phyloP scores from a whole-genome alignment of 2,113 vertebrate species.

The Smithornis capensis region DNA sequence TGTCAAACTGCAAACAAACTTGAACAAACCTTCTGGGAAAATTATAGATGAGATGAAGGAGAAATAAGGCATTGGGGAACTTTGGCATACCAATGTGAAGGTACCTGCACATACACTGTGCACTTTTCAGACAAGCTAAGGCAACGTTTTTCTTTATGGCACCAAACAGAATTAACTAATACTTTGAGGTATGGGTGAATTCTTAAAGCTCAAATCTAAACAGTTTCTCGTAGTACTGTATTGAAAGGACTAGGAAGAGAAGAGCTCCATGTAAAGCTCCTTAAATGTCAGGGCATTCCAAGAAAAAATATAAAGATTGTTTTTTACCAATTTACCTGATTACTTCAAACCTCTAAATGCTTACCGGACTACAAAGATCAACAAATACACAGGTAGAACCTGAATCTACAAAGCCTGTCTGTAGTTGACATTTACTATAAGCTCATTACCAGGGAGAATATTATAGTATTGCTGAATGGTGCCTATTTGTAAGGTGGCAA shows the following conservation, averaged over 20 bases:
- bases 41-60: background rate
- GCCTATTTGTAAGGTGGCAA: background rate
- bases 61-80: background rate
- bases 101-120: background rate
- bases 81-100: background rate
- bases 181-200: background rate
- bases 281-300: background rate
- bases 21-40: background rate
- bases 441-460: background rate
- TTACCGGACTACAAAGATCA: background rate
- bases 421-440: background rate
- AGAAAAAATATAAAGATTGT: background rate
- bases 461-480: background rate
- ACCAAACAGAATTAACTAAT: background rate
- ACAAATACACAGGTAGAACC: background rate
- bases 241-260: background rate
- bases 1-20: background rate
- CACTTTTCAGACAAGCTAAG: background rate
- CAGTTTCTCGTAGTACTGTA: background rate
- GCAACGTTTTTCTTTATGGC: rapidly evolving
- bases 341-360: background rate
- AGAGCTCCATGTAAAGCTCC: background rate
- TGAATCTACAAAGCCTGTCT: background rate
- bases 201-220: background rate
- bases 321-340: background rate